phyloP scores from a whole-genome alignment of 2,888 invertebrate species.

The Troilus luridus region DNA sequence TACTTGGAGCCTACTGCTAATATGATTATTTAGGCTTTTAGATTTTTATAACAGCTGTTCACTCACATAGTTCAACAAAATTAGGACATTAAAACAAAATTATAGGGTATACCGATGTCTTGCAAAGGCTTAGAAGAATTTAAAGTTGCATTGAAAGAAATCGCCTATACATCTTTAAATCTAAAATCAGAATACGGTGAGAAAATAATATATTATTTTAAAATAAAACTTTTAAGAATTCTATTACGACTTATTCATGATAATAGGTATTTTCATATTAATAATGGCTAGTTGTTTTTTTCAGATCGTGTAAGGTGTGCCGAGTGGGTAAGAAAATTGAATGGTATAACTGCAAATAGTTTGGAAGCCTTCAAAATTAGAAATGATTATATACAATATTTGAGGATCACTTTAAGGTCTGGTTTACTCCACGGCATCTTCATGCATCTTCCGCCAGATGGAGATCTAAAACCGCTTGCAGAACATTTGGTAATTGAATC shows the following conservation, averaged over 20 bases:
- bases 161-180: slow-evolving; percentile 66
- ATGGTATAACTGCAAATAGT: slow-evolving; percentile 70
- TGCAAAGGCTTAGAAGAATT: slow-evolving; percentile 67
- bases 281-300: background rate
- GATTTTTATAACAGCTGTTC: slow-evolving; percentile 22
- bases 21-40: background rate
- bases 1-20: too few species aligned
- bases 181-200: slow-evolving; percentile 67
- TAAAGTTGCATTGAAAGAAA: slow-evolving; percentile 67
- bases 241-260: background rate
- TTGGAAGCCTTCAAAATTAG: slow-evolving; percentile 70
- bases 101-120: slow-evolving; percentile 27
- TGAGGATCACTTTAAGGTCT: slow-evolving; percentile 72
- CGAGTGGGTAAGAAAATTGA: slow-evolving; percentile 72
- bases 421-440: slow-evolving; percentile 72
- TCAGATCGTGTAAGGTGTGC: slow-evolving; percentile 72
- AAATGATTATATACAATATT: slow-evolving; percentile 73
- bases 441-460: slow-evolving; percentile 70
- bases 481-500: slow-evolving; percentile 70
- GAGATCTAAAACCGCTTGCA: slow-evolving; percentile 69
- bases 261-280: background rate
- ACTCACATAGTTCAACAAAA: background rate
- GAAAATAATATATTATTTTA: slow-evolving; percentile 2
- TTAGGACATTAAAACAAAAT: background rate
- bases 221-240: background rate